These are phyloP conservation scores for Clangula hyemalis DNA, from an alignment of 2,797 vertebrate genomes.

Conservation along the genomic window DNA sequence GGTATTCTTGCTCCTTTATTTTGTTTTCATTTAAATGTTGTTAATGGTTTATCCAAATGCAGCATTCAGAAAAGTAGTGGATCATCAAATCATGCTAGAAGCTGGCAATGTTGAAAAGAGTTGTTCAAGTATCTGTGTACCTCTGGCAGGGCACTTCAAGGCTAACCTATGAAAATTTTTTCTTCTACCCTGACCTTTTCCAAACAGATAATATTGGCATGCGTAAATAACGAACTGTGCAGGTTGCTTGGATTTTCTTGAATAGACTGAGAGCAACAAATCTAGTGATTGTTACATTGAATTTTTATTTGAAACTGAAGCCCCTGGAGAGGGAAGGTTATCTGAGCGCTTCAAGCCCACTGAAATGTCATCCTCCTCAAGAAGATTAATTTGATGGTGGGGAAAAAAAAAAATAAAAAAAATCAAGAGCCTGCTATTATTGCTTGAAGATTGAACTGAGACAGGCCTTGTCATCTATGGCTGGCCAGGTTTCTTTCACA, in stretches of 20 bases:
- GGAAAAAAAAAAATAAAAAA: not conserved
- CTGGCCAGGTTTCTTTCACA: slow-evolving; percentile 8
- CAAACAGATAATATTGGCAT: not conserved
- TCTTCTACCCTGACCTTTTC: not conserved
- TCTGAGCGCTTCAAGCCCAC: slow-evolving; percentile 36
- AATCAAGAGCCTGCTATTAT: not conserved
- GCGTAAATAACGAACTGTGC: not conserved
- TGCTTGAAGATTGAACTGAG: slow-evolving; percentile 31
- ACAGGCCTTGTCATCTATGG: slow-evolving; percentile 47
- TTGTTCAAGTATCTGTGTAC: not conserved
- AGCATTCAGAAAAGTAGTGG: not conserved
- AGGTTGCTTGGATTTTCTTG: not conserved
- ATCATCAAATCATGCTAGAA: not conserved
- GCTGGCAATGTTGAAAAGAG: not conserved
- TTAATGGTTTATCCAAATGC: not conserved
- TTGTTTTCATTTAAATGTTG: not conserved
- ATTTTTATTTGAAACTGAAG: slow-evolving; percentile 58
- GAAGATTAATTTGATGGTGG: slow-evolving; percentile 22
- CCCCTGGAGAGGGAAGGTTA: slow-evolving; percentile 42
- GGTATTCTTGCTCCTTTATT: not conserved
- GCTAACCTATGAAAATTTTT: not conserved
- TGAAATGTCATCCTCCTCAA: not conserved
- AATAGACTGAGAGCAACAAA: slow-evolving; percentile 49
- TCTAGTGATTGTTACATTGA: slow-evolving; percentile 2
- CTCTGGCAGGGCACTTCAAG: not conserved